Evolutionary conservation across 2,113 vertebrate species (phyloP).

Genomic region (Perca fluviatilis): DNA sequence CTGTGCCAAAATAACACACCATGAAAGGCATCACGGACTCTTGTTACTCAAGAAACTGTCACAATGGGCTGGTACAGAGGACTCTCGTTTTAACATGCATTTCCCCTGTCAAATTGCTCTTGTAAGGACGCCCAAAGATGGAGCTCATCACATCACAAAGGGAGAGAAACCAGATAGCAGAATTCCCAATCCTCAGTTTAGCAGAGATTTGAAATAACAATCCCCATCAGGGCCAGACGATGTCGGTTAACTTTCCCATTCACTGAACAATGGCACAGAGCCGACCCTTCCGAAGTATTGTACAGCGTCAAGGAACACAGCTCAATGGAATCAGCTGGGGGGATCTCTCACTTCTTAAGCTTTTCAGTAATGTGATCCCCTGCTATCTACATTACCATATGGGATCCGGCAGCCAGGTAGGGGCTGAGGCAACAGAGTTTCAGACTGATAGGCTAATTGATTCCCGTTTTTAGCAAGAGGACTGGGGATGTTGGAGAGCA

Average conservation of each 20-base stretch:
- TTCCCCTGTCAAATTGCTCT: slow-evolving; percentile 68
- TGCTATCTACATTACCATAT: slow-evolving; percentile 70
- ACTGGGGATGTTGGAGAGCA: slow-evolving; percentile 55
- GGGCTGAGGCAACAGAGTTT: slow-evolving; percentile 43
- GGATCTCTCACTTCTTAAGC: slow-evolving; percentile 74
- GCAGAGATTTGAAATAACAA: slow-evolving; percentile 78
- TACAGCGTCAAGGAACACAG: slow-evolving; percentile 60
- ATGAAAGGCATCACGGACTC: slow-evolving; percentile 55
- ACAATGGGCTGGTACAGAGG: slow-evolving; percentile 41
- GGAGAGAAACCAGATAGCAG: slow-evolving; percentile 62
- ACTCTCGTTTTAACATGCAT: slow-evolving; percentile 22
- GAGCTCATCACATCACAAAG: slow-evolving; percentile 77
- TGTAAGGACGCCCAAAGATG: slow-evolving; percentile 62
- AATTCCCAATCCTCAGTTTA: slow-evolving; percentile 78
- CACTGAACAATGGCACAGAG: slow-evolving; percentile 70
- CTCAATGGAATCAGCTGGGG: slow-evolving; percentile 73
- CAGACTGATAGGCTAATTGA: slow-evolving; percentile 56
- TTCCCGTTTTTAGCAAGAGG: slow-evolving; percentile 62
- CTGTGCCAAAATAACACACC: slow-evolving; percentile 65
- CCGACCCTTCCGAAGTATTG: slow-evolving; percentile 64
- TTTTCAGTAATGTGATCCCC: slow-evolving; percentile 73
- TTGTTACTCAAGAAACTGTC: slow-evolving; percentile 53
- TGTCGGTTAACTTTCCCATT: slow-evolving; percentile 75
- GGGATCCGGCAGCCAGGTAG: slow-evolving; percentile 62
- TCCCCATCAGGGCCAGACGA: slow-evolving; percentile 65